Percentiles rank a stretch among this genome's conserved stretches.
phyloP scores from a whole-genome alignment of 2,113 vertebrate genomes.

The Neogale vison region DNA sequence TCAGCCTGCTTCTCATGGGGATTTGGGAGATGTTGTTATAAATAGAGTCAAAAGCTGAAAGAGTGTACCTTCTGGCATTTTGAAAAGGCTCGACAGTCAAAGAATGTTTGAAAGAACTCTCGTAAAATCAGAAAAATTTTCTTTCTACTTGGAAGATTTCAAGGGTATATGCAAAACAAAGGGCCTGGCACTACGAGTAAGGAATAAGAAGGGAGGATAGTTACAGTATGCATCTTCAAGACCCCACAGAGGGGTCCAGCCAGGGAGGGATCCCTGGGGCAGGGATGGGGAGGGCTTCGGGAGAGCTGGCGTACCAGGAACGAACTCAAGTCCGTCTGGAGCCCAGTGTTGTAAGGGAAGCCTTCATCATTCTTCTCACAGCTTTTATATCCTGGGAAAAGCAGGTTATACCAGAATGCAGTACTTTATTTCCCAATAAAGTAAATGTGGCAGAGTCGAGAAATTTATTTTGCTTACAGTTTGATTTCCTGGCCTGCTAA shows the following conservation, averaged over 20 bases:
- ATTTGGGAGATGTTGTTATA: background rate
- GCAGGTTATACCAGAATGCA: background rate
- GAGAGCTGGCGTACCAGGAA: background rate
- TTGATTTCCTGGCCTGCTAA: conserved; percentile 72
- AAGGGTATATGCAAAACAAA: background rate
- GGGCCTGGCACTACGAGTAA: background rate
- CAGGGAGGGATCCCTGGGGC: background rate
- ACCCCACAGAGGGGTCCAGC: fast-evolving
- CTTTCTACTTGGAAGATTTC: background rate
- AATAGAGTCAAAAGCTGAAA: background rate
- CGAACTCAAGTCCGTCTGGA: background rate
- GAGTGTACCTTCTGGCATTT: background rate
- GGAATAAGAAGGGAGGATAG: background rate
- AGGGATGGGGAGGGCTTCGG: background rate
- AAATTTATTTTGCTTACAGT: conserved; percentile 66
- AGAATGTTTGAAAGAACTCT: background rate
- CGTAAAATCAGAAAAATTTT: background rate
- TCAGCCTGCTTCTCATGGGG: background rate
- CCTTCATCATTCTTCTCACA: background rate
- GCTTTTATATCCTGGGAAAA: background rate
- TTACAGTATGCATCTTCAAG: background rate
- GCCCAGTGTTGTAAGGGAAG: background rate
- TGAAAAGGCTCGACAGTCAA: background rate
- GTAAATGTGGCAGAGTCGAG: conserved; percentile 4
- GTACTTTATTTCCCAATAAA: conserved; percentile 63